Conservation (phyloP, 2,113 vertebrate genomes). For the Opisthocomus hoazin region DNA sequence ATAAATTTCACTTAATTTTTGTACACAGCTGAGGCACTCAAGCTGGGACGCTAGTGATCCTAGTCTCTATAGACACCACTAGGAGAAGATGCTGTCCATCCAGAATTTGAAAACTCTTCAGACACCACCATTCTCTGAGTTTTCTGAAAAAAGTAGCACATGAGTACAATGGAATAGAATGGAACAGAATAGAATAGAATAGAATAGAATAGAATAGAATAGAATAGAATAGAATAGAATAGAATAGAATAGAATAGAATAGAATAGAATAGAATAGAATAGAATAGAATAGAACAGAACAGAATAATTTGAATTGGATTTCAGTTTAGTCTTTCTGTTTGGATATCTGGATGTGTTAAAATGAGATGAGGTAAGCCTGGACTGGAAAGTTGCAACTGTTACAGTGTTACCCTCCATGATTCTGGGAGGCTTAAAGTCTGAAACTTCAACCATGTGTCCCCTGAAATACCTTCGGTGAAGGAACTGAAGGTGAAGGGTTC, state of each 20-base stretch:
- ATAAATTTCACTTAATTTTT: not conserved
- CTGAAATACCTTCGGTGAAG: not conserved
- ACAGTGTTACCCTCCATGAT: not conserved
- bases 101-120: not conserved
- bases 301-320: not conserved
- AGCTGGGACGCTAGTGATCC: accelerated
- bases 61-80: not conserved
- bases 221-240: accelerated
- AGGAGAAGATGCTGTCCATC: not conserved
- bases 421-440: not conserved
- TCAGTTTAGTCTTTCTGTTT: not conserved
- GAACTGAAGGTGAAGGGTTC: too few species aligned
- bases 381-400: not conserved
- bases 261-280: not conserved
- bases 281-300: not conserved
- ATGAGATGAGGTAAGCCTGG: not conserved
- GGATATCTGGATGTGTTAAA: not conserved
- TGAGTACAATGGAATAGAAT: too few species aligned
- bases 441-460: not conserved
- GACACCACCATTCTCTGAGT: not conserved
- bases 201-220: not conserved
- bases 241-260: too few species aligned
- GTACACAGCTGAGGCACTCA: not conserved
- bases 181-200: too few species aligned
- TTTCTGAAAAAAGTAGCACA: not conserved